Evolutionary conservation across 1,140 invertebrate species (phyloP).

Genomic region (Sinonovacula constricta): DNA sequence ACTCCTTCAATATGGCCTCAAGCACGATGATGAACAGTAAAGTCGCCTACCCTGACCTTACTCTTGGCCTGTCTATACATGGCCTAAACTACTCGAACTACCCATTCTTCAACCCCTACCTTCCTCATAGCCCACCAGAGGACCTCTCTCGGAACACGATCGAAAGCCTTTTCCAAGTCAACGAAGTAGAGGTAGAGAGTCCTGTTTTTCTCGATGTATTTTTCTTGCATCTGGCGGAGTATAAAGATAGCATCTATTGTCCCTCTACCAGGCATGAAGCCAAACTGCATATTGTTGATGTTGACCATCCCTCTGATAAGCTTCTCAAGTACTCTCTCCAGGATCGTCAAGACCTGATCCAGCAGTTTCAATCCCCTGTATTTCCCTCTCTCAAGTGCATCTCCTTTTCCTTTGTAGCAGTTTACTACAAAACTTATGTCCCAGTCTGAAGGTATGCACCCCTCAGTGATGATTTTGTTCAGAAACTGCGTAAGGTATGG

Average conservation of each 20-base stretch:
- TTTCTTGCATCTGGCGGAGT: constrained; percentile 15
- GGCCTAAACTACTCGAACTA: not conserved
- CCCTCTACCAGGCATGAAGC: constrained; percentile 22
- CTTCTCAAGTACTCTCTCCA: constrained; percentile 20
- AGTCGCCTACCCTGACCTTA: not conserved
- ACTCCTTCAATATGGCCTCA: constrained; percentile 12
- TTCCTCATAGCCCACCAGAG: constrained; percentile 18
- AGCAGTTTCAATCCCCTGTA: constrained; percentile 1
- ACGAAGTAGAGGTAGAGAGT: constrained; percentile 1
- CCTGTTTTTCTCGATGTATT: constrained; percentile 6
- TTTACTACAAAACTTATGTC: constrained; percentile 18
- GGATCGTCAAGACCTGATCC: constrained; percentile 14
- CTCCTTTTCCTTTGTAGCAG: constrained; percentile 25
- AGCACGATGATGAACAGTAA: constrained; percentile 29
- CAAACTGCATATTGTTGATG: constrained; percentile 28
- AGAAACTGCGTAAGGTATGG: not conserved
- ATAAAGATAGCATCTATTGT: constrained; percentile 32
- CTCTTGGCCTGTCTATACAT: constrained; percentile 13
- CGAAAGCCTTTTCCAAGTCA: constrained; percentile 26
- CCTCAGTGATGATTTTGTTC: constrained; percentile 6
- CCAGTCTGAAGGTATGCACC: constrained; percentile 28
- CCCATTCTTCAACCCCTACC: not conserved
- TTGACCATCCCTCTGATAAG: constrained; percentile 9
- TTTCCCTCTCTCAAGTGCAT: constrained; percentile 8
- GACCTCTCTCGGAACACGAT: constrained; percentile 6